Evolutionary conservation across 2,797 vertebrate species (phyloP), one percentile per base, ranked within the genome.

Genomic region (Calcarius lapponicus): DNA sequence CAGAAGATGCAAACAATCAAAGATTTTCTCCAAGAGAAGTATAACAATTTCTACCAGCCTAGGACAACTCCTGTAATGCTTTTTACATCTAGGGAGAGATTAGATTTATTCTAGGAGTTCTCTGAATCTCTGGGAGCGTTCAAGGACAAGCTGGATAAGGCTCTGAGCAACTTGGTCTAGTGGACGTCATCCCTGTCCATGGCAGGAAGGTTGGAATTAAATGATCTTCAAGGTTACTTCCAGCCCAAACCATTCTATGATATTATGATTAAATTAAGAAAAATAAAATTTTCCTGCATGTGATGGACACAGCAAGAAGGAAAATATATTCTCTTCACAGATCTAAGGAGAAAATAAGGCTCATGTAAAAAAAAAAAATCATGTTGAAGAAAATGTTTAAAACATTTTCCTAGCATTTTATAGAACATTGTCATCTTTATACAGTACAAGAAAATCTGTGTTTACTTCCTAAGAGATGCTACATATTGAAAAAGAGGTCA

Each of bases 371-470:
- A 5, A 3, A 26, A 54, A 21, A 51, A 43, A 58, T 36, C 38
- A 40, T 12, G 12, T 40, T 40, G 38, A 40, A 25, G 0, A 70
- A 66, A 6, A 38, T 17, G 9, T 92, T 93, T 82, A 69, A 81
- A 93, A 93, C 14, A 58, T 81, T 81, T 84, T 86, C 48, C 72
- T 85, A 54, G n/a, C 24, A 67, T 89, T 93, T 92, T 82, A 51
- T 70, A 81, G 66, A 84, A 72, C 13, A 88, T 21, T 18, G 61
- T 24, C 31, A 76, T 76, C 31, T 76, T 80, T 40, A 45, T 26
- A 38, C 5, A 28, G 36, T 34, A 66, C 43, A 79, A 56, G 34
- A 73, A 95, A 73, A 78, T 76, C 60, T 64, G 43, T 83, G 48
- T 87, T 92, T 92, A 57, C 19, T 85, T 94, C 56, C 43, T 57